Conservation (phyloP, 64 coral and sea anemone genomes). For the Stichodactyla mertensii region DNA sequence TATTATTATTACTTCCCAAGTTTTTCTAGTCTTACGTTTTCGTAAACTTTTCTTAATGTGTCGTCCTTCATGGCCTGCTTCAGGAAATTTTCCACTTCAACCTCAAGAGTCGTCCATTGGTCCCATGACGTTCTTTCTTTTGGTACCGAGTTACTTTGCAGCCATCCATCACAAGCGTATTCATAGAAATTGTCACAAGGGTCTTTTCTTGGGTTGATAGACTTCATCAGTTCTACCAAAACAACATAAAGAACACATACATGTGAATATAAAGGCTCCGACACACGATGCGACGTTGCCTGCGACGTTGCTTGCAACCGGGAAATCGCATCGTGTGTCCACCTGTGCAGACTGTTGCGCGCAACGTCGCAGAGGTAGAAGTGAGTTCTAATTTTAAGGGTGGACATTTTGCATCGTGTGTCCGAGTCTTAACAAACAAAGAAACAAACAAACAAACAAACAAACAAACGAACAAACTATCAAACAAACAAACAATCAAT, state of each 20-base stretch:
- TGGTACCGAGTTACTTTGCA: constrained; percentile 53
- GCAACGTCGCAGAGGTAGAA: no score
- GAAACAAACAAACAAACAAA: no score
- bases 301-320: no score
- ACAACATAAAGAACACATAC: background rate
- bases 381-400: no score
- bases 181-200: constrained; percentile 84
- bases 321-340: no score
- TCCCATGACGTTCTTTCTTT: background rate
- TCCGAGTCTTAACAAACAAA: no score
- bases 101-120: background rate
- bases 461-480: no score
- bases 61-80: background rate
- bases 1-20: no score
- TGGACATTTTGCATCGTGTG: no score
- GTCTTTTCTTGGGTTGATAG: constrained; percentile 32
- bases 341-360: no score
- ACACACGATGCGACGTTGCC: no score
- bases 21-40: constrained; percentile 7
- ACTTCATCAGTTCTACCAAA: constrained; percentile 13
- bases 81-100: background rate
- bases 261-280: background rate
- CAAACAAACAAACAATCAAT: no score
- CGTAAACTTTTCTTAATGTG: background rate
- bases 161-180: constrained; percentile 75